Base-by-base conservation (phyloP, 1,140 invertebrate genomes). In the Leptonema lineaticorne region DNA sequence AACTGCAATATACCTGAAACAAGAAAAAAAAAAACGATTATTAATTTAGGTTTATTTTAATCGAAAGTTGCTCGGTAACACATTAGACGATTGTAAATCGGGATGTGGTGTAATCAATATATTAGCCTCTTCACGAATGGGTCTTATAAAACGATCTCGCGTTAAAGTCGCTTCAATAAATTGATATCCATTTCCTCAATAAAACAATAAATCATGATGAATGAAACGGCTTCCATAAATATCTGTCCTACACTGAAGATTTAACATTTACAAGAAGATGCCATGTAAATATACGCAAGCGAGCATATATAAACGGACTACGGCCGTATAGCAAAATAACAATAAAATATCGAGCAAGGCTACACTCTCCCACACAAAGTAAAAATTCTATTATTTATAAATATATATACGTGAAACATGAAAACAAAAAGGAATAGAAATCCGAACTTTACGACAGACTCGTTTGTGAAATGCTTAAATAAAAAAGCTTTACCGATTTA, bases 171-270 rank as follows among this genome's bases (percentile, higher is more conserved):
- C 14, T 53, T 53, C 50, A 53, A 53, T 53, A 53, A 53, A 53
- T 53, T 53, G 50, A 26, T 53, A 53, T 53, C 50, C 50, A 53
- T 53, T 53, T 53, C 50, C 50, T 53, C 50, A 53, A 53, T 53
- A 53, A 53, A 53, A 53, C 50, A 53, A 53, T 53, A 53, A 53
- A 53, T 53, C 50, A 53, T 53, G 22, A 53, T 53, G 50, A 53
- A 24, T 26, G 20, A 26, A 53, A 26, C 50, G 27, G 50, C 50
- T 53, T 53, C 50, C 50, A 53, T 53, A 53, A 53, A 53, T 53
- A 53, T 53, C 24, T 53, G 20, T 53, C 50, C 50, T 53, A 53
- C 50, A 26, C 3, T 53, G 50, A 53, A 53, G 18, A 53, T 45
- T 45, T 33, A 41, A 16, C 16, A 16, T 41, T 9, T 41, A 16